phyloP scores from a whole-genome alignment of 2,113 vertebrate species.

The Piaya cayana region DNA sequence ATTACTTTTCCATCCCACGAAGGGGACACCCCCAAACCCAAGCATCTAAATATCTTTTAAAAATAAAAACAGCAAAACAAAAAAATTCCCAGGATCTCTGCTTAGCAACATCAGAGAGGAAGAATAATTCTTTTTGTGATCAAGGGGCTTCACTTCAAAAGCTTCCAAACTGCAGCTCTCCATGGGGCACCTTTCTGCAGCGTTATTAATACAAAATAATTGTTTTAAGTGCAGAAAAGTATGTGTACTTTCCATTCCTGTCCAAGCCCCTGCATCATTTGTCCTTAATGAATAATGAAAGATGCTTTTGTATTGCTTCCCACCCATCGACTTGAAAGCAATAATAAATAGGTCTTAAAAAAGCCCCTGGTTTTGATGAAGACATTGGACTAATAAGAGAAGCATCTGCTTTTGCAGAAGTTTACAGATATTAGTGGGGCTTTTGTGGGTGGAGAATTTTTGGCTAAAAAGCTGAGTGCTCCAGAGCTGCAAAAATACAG shows the following conservation, averaged over 20 bases:
- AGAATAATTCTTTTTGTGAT: conserved; percentile 2
- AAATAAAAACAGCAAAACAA: not conserved
- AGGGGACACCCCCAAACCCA: not conserved
- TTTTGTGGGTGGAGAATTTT: not conserved
- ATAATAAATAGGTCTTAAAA: conserved; percentile 20
- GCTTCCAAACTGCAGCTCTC: conserved; percentile 12
- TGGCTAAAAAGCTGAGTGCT: not conserved
- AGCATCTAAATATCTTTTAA: not conserved
- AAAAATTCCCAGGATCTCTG: not conserved
- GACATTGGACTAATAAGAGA: not conserved
- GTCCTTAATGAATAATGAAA: conserved; percentile 62
- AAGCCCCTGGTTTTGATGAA: not conserved
- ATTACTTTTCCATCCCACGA: not conserved
- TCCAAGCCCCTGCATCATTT: not conserved
- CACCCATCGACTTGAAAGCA: conserved; percentile 5
- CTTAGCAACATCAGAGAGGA: not conserved
- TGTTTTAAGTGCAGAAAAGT: conserved; percentile 46
- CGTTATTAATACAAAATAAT: conserved; percentile 54
- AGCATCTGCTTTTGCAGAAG: not conserved
- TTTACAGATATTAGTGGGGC: not conserved
- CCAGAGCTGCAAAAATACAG: not conserved
- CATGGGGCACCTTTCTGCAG: not conserved
- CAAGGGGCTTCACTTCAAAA: conserved; percentile 37
- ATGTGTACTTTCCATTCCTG: not conserved
- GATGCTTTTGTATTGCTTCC: conserved; percentile 43